A percentile compares a stretch with the other conserved stretches of the same genome.
These are phyloP conservation scores for Zygogramma bicolorata DNA, from an alignment of 2,888 invertebrate genomes.

Conservation along the genomic window DNA sequence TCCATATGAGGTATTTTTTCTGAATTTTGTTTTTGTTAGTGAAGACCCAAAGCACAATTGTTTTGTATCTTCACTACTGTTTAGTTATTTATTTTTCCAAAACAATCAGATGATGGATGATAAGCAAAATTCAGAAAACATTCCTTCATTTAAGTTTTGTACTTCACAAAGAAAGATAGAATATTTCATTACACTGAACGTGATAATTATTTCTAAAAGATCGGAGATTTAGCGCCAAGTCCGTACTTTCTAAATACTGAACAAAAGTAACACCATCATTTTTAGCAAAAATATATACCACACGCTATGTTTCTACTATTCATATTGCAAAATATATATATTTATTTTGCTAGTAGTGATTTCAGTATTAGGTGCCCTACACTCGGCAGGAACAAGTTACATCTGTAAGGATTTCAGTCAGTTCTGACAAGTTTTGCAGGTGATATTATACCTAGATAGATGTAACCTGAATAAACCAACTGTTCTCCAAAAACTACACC, in stretches of 20 bases:
- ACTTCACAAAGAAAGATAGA: conserved; percentile 20
- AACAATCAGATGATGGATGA: no score
- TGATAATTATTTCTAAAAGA: conserved; percentile 11
- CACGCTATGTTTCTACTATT: conserved; percentile 46
- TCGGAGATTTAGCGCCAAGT: conserved; percentile 20
- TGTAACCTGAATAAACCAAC: background rate
- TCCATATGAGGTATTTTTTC: background rate
- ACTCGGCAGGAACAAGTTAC: background rate
- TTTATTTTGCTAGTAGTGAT: conserved; percentile 35
- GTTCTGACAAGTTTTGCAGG: background rate
- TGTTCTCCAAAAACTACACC: background rate
- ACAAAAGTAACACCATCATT: conserved; percentile 43
- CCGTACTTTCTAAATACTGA: conserved; percentile 49
- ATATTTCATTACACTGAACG: conserved; percentile 4
- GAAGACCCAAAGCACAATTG: no score
- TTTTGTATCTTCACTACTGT: no score
- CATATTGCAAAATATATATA: conserved; percentile 56
- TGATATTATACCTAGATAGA: background rate
- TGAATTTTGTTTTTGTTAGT: conserved; percentile 2
- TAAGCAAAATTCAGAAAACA: conserved; percentile 3
- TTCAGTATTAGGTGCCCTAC: conserved; percentile 19
- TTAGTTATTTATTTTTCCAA: background rate
- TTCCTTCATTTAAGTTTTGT: conserved; percentile 16
- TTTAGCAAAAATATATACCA: conserved; percentile 57
- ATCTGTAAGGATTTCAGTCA: background rate